These are phyloP conservation scores for Yponomeuta malinellus DNA, from an alignment of 2,888 invertebrate genomes.

Conservation along the genomic window DNA sequence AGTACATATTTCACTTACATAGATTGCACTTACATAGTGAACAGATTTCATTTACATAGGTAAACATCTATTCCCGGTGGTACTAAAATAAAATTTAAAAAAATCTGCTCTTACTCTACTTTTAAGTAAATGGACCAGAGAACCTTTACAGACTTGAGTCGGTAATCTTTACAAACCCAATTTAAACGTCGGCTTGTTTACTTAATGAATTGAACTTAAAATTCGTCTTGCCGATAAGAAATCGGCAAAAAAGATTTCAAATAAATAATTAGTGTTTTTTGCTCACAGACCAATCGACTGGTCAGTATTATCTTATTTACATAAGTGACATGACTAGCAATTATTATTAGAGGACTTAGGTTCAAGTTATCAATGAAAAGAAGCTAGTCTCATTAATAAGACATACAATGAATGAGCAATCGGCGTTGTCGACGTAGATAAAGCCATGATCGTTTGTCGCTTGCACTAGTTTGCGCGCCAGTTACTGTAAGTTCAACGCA, in stretches of 20 bases:
- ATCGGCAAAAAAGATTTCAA: background rate
- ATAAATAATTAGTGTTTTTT: background rate
- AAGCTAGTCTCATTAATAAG: background rate
- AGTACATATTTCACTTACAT: too few species aligned
- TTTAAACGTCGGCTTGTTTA: background rate
- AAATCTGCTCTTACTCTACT: too few species aligned
- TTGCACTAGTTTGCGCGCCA: background rate
- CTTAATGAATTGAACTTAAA: background rate
- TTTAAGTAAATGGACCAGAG: background rate
- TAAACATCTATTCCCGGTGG: too few species aligned
- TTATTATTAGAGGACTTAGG: background rate
- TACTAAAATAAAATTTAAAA: too few species aligned
- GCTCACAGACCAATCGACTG: background rate
- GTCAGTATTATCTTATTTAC: background rate
- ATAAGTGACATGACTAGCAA: background rate
- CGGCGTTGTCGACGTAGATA: background rate
- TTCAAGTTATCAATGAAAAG: slow-evolving; percentile 2
- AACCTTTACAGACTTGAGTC: background rate
- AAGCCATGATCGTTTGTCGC: background rate
- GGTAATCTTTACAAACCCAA: background rate
- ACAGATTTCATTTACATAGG: too few species aligned
- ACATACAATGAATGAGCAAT: slow-evolving; percentile 2
- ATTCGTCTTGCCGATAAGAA: background rate
- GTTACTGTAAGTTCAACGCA: slow-evolving; percentile 53
- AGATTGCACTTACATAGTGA: too few species aligned